Evolutionary conservation across 2,113 vertebrate genomes (phyloP), one percentile per base, ranked within the genome.

Genomic region (Actenoides lindsayi): DNA sequence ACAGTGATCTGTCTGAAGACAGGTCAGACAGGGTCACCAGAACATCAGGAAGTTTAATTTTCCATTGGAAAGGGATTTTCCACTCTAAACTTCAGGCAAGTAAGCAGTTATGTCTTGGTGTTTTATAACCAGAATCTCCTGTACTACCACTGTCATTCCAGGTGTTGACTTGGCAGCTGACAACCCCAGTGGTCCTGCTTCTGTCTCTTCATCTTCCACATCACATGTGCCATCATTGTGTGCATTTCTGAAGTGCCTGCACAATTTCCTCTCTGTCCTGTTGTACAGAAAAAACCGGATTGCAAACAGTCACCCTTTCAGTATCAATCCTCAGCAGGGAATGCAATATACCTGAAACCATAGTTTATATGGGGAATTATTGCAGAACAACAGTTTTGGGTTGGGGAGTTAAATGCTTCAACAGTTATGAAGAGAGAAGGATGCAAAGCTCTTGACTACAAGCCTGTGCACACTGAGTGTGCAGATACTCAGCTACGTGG

Each of bases 141-240:
- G 54, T 76, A 16, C 11, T 64, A 7, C 15, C 57, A 67, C 14
- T 91, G 56, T 59, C n/a, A 27, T 33, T 60, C 50, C 80, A 91
- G 59, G 14, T 77, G 50, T 62, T 77, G 50, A 70, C 44, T 12
- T 87, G 60, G 68, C 73, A 94, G 51, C 73, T 91, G 64, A 46
- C 59, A 69, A 11, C 6, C 30, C 18, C 21, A 23, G 8, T 73
- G 59, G 31, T 50, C 77, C 83, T 63, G 16, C 54, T 81, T 64
- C 42, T 86, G 33, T 51, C 30, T 71, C 19, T 83, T 37, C 24
- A 23, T 56, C 48, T 68, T 75, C 33, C 17, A 13, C 0, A 3
- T 60, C 16, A 4, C 0, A 0, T 8, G 2, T 44, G 10, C 39
- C 48, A 0, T 15, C 39, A 54, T 10, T 70, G 18, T 28, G 37